Base-by-base conservation (phyloP, 2,797 vertebrate species). In the Tiaroga cobitis region DNA sequence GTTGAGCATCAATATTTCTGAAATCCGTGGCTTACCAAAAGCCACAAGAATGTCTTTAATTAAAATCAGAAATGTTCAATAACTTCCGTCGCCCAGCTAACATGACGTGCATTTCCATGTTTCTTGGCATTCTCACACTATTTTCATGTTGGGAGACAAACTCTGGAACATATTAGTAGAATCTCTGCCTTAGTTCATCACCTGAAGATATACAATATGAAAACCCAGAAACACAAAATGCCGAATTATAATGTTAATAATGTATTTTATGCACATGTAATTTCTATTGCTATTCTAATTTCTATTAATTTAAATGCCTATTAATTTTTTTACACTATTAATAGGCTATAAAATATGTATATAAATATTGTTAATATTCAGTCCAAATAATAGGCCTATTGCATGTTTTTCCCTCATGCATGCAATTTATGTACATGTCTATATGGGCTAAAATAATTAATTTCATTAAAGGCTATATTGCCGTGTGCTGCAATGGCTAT, bases 61-160 rank as follows among this genome's bases (percentile, higher is more conserved):
- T 79, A 13, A 63, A 29, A 63, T 79, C n/a, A 43, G 37, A 79
- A 63, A 63, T 63, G 56, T 79, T 79, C 24, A 63, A 11, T 43
- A 63, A 61, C 56, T 78, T 39, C 34, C 15, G 29, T 5, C 21
- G 21, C 15, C 32, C 6, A 11, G 19, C 34, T 21, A 34, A 77
- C 15, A 37, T 61, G 13, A 61, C 21, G 54, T 9, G 54, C 34
- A 75, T 76, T 75, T 56, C 46, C 73, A 16, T 8, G 21, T 56
- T 76, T 49, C 46, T 49, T 56, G 74, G 26, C 29, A 32, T 76
- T 56, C 51, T 34, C 18, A 34, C 29, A n/a, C 18, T 19, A 11
- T 51, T 54, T n/a, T 76, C 1, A 15, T 76, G 19, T 77, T 39
- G 15, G 5, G 34, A 61, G 54, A 26, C 24, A 41, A 61, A 77